A percentile compares a stretch with the other conserved stretches of the same genome.
These are phyloP conservation scores for Brachylomia viminalis DNA, from an alignment of 2,888 invertebrate species.

Conservation along the genomic window DNA sequence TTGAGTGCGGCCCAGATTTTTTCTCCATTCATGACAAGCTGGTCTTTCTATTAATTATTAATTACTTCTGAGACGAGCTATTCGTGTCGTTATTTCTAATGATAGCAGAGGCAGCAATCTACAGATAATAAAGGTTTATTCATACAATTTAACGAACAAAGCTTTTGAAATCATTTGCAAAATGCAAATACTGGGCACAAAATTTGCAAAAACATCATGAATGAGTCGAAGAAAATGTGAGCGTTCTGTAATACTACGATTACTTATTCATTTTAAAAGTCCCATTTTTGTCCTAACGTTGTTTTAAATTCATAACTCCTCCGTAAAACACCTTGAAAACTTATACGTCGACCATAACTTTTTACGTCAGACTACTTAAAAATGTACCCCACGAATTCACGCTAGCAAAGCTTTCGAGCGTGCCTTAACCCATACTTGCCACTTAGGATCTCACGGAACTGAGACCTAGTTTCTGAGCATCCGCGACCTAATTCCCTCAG, in stretches of 20 bases:
- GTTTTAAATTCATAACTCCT: constrained; percentile 7
- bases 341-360: not conserved
- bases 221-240: not conserved
- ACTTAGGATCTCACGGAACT: constrained; percentile 52
- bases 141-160: not conserved
- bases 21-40: constrained; percentile 68
- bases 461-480: constrained; percentile 68
- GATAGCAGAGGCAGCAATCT: not conserved
- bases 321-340: constrained; percentile 19
- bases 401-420: constrained; percentile 41
- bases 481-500: constrained; percentile 77
- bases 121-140: constrained; percentile 4
- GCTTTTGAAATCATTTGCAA: constrained; percentile 11
- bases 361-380: constrained; percentile 30
- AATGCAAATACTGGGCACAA: constrained; percentile 7
- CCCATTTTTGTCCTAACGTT: not conserved
- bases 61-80: constrained; percentile 32
- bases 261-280: constrained; percentile 14
- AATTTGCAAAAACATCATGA: not conserved
- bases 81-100: constrained; percentile 30
- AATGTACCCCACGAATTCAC: constrained; percentile 20
- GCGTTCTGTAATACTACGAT: not conserved
- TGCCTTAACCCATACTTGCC: constrained; percentile 71
- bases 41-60: constrained; percentile 62
- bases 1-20: constrained; percentile 75